Evolutionary conservation across 2,888 invertebrate species (phyloP).

Genomic region (Hirudinaria manillensis): DNA sequence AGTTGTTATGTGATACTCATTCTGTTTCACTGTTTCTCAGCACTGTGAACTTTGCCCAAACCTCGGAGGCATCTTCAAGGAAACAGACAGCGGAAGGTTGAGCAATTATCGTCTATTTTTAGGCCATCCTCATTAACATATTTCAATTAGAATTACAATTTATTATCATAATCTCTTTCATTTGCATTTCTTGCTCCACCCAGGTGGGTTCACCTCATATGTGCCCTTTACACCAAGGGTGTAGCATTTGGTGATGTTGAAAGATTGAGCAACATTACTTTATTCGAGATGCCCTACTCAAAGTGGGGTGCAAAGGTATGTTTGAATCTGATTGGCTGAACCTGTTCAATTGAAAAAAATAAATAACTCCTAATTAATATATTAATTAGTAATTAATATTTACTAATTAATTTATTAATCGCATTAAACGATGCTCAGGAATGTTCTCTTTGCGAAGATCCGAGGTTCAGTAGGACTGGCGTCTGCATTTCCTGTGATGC

Average conservation of each 20-base stretch:
- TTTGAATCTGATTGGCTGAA: constrained; percentile 12
- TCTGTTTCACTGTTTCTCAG: constrained; percentile 40
- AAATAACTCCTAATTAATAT: not conserved
- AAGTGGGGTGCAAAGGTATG: constrained; percentile 81
- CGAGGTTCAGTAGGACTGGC: constrained; percentile 79
- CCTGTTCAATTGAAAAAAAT: not conserved
- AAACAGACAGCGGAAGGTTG: constrained; percentile 84
- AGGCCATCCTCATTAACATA: not conserved
- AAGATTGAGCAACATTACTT: constrained; percentile 73
- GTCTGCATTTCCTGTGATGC: constrained; percentile 96
- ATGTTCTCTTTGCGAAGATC: constrained; percentile 83
- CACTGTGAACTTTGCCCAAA: constrained; percentile 92
- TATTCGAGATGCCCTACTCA: constrained; percentile 94
- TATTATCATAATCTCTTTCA: too few relatives aligned
- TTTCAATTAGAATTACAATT: not conserved
- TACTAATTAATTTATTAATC: not conserved
- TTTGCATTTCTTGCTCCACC: too few relatives aligned
- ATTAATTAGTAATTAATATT: not conserved
- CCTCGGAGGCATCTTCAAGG: constrained; percentile 82
- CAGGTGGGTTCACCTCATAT: constrained; percentile 90
- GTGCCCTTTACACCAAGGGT: constrained; percentile 92
- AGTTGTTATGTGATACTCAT: constrained; percentile 27
- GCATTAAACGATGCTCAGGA: constrained; percentile 53
- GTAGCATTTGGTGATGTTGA: constrained; percentile 85
- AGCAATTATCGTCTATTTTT: constrained; percentile 30